Evolutionary conservation across 2,797 vertebrate genomes (phyloP), one percentile per base, ranked within the genome.

Genomic region (Chelmon rostratus): DNA sequence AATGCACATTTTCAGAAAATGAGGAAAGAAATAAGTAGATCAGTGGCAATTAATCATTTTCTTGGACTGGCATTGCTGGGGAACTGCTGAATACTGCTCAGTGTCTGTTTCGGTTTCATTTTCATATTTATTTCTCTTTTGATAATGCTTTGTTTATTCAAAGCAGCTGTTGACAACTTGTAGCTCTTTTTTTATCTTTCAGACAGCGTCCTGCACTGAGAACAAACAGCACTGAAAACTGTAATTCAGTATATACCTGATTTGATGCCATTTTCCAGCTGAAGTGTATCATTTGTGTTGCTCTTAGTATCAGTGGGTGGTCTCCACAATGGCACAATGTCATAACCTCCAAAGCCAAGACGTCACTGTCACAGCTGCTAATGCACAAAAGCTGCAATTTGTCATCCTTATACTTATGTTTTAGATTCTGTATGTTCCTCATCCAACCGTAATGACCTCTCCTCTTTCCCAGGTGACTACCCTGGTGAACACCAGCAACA

Each of bases 401-500:
- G 1, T 56, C 40, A 16, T 2, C 6, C 3, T n/a, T 33, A 44
- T 57, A 16, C 40, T 46, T 1, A 18, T 10, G 9, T 42, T 62
- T 63, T 10, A 38, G 12, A 19, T 52, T 12, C 28, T 25, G 3
- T 4, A 9, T 46, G 28, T 72, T 10, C 62, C 15, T 73, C 16
- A 38, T 12, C 35, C 8, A 47, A 46, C 38, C 12, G 1, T 38
- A 54, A 62, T 47, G 9, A 19, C 19, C 2, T 78, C 18, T 76
- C 21, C 9, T 85, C 7, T 75, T 72, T 54, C 31, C 18, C 71
- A 99, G 98, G 98, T 99, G 81, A 99, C 98, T 1, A 99, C 98
- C 0, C 95, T 99, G 78, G 98, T 99, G 83, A 99, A 99, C 91
- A 99, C 98, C 72, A 99, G 98, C 88, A 99, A 97, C 94, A 99